phyloP scores from a whole-genome alignment of 2,888 invertebrate species.

The Miltochrista miniata region DNA sequence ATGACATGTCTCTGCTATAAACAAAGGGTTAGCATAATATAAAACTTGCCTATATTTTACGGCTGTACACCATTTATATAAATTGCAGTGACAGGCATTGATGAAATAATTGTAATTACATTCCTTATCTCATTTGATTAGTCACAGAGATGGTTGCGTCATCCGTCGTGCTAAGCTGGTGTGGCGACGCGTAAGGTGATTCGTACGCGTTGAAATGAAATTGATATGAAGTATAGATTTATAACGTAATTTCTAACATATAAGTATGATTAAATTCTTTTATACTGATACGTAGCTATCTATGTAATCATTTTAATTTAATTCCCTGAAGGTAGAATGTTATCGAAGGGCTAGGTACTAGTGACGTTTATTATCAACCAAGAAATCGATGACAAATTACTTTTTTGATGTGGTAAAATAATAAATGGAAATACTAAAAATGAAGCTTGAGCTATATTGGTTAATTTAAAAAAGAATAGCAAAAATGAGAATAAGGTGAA shows the following conservation, averaged over 20 bases:
- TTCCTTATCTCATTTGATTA: constrained; percentile 78
- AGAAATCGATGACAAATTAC: too few species aligned
- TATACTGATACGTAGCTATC: neutral
- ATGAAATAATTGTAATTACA: constrained; percentile 74
- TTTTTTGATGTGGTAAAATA: too few species aligned
- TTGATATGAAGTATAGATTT: too few species aligned
- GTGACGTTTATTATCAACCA: too few species aligned
- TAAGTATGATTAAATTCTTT: neutral
- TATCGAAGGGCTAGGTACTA: too few species aligned
- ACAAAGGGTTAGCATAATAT: neutral
- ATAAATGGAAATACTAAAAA: too few species aligned
- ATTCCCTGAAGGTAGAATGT: too few species aligned
- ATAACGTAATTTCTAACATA: neutral
- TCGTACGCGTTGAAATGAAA: constrained; percentile 6
- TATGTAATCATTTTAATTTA: too few species aligned
- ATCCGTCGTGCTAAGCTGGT: constrained; percentile 37
- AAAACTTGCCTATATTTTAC: neutral
- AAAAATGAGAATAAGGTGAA: too few species aligned
- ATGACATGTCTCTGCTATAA: neutral
- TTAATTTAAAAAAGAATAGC: too few species aligned
- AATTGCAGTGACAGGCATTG: constrained; percentile 48
- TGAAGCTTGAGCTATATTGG: too few species aligned
- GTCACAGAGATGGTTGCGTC: constrained; percentile 69
- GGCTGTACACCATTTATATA: constrained; percentile 29
- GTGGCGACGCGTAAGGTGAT: constrained; percentile 35